Conservation (phyloP, 2,113 vertebrate genomes). For the Excalfactoria chinensis region DNA sequence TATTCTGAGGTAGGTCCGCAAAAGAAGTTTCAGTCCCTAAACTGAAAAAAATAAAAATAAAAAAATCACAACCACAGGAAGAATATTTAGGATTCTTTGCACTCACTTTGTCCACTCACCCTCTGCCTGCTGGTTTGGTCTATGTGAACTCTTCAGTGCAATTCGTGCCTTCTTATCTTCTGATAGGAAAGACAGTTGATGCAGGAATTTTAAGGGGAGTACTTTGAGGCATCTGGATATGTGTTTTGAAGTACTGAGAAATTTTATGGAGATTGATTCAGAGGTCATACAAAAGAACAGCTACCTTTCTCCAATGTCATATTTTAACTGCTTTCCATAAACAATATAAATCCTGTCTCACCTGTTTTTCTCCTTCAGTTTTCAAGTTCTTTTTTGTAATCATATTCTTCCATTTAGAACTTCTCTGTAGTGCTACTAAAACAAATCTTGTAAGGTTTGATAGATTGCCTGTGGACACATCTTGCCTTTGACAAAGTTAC, state of each 20-base stretch:
- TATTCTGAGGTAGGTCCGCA: not conserved
- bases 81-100: not conserved
- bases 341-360: not conserved
- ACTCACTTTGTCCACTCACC: not conserved
- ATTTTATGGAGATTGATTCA: not conserved
- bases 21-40: not conserved
- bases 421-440: not conserved
- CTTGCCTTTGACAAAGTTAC: not conserved
- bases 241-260: not conserved
- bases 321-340: not conserved
- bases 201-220: not conserved
- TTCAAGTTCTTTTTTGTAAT: not conserved
- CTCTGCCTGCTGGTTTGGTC: not conserved
- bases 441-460: not conserved
- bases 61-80: not conserved
- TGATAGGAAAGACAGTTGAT: not conserved
- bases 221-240: not conserved
- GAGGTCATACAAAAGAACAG: not conserved
- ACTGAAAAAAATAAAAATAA: not conserved
- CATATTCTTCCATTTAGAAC: not conserved
- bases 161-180: not conserved
- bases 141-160: not conserved
- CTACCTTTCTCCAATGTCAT: not conserved
- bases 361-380: not conserved
- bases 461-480: rapidly evolving